phyloP scores from a whole-genome alignment of 2,113 vertebrate genomes.

The Oncorhynchus mykiss region DNA sequence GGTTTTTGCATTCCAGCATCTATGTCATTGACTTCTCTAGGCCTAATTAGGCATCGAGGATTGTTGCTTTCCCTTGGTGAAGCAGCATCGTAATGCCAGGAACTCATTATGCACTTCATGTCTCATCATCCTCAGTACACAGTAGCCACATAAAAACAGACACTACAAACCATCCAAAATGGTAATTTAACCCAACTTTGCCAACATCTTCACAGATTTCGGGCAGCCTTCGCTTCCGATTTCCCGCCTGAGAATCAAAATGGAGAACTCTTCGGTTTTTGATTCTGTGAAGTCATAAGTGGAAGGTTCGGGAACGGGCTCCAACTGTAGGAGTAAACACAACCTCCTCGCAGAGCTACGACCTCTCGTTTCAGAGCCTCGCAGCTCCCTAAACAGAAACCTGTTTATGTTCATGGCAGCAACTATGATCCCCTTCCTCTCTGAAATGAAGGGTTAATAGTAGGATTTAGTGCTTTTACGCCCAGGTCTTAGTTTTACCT shows the following conservation, averaged over 20 bases:
- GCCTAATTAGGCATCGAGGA: slow-evolving; percentile 56
- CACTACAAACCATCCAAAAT: slow-evolving; percentile 40
- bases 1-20: slow-evolving; percentile 32
- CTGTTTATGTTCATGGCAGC: neutral
- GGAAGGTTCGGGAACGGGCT: neutral
- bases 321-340: neutral
- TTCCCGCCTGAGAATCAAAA: slow-evolving; percentile 1
- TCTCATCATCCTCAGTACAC: slow-evolving; percentile 46
- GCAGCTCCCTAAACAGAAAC: neutral
- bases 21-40: slow-evolving; percentile 63
- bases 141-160: slow-evolving; percentile 67
- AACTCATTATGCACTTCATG: slow-evolving; percentile 69
- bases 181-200: slow-evolving; percentile 18
- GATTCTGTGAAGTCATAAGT: neutral
- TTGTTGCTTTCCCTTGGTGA: slow-evolving; percentile 50
- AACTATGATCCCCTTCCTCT: slow-evolving; percentile 1
- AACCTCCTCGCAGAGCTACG: neutral
- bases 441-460: neutral
- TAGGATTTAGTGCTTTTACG: slow-evolving; percentile 12
- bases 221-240: neutral
- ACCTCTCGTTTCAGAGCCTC: neutral
- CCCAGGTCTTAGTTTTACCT: slow-evolving; percentile 7
- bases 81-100: slow-evolving; percentile 49
- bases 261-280: slow-evolving; percentile 7
- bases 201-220: neutral